Evolutionary conservation across 1,140 invertebrate species (phyloP), one percentile per base, ranked within the genome.

Genomic region (Cotesia vestalis): DNA sequence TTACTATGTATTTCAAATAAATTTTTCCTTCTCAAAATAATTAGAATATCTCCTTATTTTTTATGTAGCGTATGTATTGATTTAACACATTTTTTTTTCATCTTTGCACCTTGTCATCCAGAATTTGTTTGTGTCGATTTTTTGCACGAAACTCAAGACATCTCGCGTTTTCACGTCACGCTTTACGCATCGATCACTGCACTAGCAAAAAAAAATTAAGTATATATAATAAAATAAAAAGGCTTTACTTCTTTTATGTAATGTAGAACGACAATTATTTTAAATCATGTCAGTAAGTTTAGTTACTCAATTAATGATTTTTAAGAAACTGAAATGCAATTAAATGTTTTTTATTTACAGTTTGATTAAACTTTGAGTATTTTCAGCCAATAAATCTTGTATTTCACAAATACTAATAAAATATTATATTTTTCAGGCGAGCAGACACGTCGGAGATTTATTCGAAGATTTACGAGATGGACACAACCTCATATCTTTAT

Each of bases 401-500:
- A 46, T 46, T 46, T 46, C 11, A 46, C 6, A 9, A 46, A 6
- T 11, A 46, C 40, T 8, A 6, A 46, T 46, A 6, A 46, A 46
- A 46, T 9, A 9, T 11, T 46, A 55, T 55, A 14, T 59, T 71
- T 90, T 90, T 38, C 90, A 98, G 96, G 94, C 94, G 78, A 94
- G 93, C 85, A 92, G 94, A 87, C 94, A 96, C 86, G 94, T 98
- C 79, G 92, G 92, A 81, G 96, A 98, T 88, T 87, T 98, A 73
- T 98, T 98, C 90, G 93, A 96, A 87, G 97, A 98, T 89, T 90
- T 98, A 81, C 93, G 95, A 84, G 96, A 98, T 93, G 97, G 97
- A 81, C 94, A 96, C 90, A 97, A 97, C 87, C 93, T 98, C 84
- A 96, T 98, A 85, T 96, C 96, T 79, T 90, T 98, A 81, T 88